Evolutionary conservation across 1,140 invertebrate species (phyloP), one percentile per base, ranked within the genome.

Genomic region (Rhopalosiphum maidis): DNA sequence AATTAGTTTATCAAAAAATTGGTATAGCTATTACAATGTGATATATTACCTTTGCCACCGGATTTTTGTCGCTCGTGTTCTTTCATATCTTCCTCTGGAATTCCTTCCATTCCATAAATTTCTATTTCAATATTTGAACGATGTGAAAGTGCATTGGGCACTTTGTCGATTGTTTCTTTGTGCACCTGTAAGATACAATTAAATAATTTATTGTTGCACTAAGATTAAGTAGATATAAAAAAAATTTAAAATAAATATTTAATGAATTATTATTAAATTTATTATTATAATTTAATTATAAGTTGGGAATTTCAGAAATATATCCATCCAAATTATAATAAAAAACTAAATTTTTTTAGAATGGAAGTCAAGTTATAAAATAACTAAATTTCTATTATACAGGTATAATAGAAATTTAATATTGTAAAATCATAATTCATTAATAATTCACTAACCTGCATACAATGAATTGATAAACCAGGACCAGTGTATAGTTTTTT

Each of bases 101-200:
- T 99, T 94, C 99, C 99, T 96, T 99, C 99, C 99, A 99, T 99
- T 94, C 99, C 99, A 96, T 99, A 99, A 95, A 99, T 99, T 97
- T 99, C 99, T 95, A 99, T 98, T 96, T 99, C 99, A 95, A 99
- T 99, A 96, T 99, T 99, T 95, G 98, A 99, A 95, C 99, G 97
- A 96, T 99, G 98, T 94, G 99, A 99, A 94, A 99, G 96, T 93
- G 99, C 99, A 96, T 99, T 99, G 94, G 99, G 99, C 95, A 99
- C 99, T 96, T 99, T 99, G 95, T 99, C 99, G 95, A 99, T 99
- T 93, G 99, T 99, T 96, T 99, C 99, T 96, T 99, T 99, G 95
- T 99, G 99, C 90, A 99, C 99, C 98, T 98, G 94, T 93, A 96
- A 95, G 7, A 54, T 25, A 90, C 1, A 90, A 43, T 43, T 30